These are phyloP conservation scores for Belgica antarctica DNA, from an alignment of 2,888 invertebrate species.

Conservation along the genomic window DNA sequence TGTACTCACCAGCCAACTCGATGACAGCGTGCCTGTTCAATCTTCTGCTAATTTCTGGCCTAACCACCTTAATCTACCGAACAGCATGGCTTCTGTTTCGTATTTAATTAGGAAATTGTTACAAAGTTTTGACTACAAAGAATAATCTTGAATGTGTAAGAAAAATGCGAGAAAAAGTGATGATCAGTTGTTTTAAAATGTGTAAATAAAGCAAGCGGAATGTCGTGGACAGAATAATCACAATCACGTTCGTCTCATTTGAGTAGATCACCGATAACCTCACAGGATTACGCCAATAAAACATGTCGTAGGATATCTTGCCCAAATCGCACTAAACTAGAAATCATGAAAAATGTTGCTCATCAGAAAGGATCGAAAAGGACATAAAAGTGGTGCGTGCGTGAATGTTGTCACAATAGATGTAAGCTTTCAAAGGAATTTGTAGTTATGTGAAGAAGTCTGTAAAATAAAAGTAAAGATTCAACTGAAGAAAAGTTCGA, in stretches of 20 bases:
- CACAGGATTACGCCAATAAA: neutral
- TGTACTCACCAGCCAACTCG: neutral
- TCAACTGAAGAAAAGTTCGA: too few species aligned
- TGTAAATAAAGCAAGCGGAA: neutral
- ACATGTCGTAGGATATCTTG: too few species aligned
- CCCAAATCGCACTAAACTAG: too few species aligned
- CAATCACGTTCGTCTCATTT: constrained; percentile 1
- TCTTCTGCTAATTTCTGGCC: neutral
- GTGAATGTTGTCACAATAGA: neutral
- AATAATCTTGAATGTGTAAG: neutral
- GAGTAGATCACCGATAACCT: neutral
- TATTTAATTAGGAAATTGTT: too few species aligned
- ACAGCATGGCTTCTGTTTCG: too few species aligned
- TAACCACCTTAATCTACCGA: neutral
- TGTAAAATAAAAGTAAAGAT: too few species aligned
- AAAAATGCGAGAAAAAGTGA: neutral
- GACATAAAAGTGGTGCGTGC: neutral
- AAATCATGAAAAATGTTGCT: too few species aligned
- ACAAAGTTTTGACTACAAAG: neutral
- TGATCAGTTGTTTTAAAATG: neutral
- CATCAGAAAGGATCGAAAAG: neutral
- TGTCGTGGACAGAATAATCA: too few species aligned
- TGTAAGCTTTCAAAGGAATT: neutral
- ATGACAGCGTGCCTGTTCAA: too few species aligned
- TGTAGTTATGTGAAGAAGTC: neutral